A percentile compares a stretch with the other conserved stretches of the same genome.
Evolutionary conservation across 1,140 invertebrate genomes (phyloP).

Genomic region (Eubasilissa regina): DNA sequence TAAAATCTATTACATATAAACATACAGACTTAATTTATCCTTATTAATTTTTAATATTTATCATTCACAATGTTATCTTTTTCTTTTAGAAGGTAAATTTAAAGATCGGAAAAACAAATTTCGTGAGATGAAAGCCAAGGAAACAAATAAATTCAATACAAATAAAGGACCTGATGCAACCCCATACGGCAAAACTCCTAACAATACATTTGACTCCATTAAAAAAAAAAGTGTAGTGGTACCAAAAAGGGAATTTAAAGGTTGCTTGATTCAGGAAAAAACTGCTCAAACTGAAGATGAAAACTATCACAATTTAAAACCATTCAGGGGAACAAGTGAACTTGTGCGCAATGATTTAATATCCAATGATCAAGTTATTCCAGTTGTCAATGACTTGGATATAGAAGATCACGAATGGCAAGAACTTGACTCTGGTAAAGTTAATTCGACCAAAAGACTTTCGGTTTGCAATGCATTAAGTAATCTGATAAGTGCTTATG

Average conservation of each 20-base stretch:
- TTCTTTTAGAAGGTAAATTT: slow-evolving; percentile 40
- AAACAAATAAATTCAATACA: neutral
- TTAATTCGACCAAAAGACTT: slow-evolving; percentile 52
- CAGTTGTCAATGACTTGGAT: slow-evolving; percentile 56
- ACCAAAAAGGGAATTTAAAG: neutral
- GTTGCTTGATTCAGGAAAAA: neutral
- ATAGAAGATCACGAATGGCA: slow-evolving; percentile 63
- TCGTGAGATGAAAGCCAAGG: neutral
- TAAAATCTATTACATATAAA: too few species aligned
- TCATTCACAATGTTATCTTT: neutral
- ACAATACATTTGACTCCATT: too few species aligned
- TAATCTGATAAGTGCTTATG: slow-evolving; percentile 72
- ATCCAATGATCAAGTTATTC: slow-evolving; percentile 23
- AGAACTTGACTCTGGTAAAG: slow-evolving; percentile 46
- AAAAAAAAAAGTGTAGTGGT: neutral
- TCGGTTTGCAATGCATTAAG: slow-evolving; percentile 71
- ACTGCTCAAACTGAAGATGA: slow-evolving; percentile 44
- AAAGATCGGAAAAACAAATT: slow-evolving; percentile 40
- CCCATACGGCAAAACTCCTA: too few species aligned
- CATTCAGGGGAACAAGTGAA: slow-evolving; percentile 65
- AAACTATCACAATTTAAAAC: slow-evolving; percentile 65
- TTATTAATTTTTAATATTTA: too few species aligned
- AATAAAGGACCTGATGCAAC: too few species aligned
- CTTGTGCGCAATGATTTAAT: slow-evolving; percentile 56
- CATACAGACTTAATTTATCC: too few species aligned